Evolutionary conservation across 2,888 invertebrate species (phyloP).

Genomic region (Stenodera caucasica): DNA sequence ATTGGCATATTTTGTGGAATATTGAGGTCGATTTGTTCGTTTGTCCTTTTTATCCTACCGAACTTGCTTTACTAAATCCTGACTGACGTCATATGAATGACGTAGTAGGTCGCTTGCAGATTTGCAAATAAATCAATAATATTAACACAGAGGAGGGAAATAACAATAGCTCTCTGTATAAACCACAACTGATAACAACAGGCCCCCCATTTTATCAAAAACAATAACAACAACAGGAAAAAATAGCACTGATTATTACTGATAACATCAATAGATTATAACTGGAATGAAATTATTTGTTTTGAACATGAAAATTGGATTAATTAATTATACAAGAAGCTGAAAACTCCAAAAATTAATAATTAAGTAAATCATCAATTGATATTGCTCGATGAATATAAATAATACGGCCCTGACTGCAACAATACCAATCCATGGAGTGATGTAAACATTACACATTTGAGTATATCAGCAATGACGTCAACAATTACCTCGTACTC

Average conservation of each 20-base stretch:
- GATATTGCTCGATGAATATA: slow-evolving; percentile 33
- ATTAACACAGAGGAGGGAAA: slow-evolving; percentile 5
- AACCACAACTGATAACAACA: slow-evolving; percentile 14
- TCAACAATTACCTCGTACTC: slow-evolving; percentile 42
- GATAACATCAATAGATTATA: slow-evolving; percentile 19
- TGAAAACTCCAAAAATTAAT: too few relatives aligned
- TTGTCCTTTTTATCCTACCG: too few relatives aligned
- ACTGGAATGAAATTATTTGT: slow-evolving; percentile 20
- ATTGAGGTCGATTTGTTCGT: too few relatives aligned
- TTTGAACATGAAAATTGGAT: too few relatives aligned
- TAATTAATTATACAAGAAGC: too few relatives aligned
- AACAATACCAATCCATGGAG: slow-evolving; percentile 33
- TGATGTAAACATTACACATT: slow-evolving; percentile 33
- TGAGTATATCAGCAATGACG: slow-evolving; percentile 42
- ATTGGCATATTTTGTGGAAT: neutral
- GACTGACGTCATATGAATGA: slow-evolving; percentile 37
- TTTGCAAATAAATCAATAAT: slow-evolving; percentile 33
- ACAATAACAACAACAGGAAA: slow-evolving; percentile 13
- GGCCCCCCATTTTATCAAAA: slow-evolving; percentile 15
- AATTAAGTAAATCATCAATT: slow-evolving; percentile 30
- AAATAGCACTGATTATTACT: slow-evolving; percentile 14
- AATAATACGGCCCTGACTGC: slow-evolving; percentile 35
- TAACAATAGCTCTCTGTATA: neutral
- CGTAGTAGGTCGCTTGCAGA: slow-evolving; percentile 33
- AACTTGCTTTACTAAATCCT: slow-evolving; percentile 28